Percentiles rank a stretch among this genome's conserved stretches.
phyloP scores from a whole-genome alignment of 35 echinoderm and acorn worm genomes.

The Apostichopus parvimensis region DNA sequence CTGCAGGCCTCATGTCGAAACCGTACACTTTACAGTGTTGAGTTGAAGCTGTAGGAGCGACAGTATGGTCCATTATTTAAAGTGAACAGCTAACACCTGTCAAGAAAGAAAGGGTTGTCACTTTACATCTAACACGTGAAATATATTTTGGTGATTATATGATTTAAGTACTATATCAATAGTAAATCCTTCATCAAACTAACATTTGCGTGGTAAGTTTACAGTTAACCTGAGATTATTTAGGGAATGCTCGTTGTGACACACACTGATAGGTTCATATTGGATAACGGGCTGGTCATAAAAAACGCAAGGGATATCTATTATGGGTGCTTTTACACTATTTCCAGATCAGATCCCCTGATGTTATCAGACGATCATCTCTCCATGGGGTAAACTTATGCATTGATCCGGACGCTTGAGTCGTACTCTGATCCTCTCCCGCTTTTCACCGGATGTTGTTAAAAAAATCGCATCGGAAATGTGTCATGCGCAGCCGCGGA shows the following conservation, averaged over 20 bases:
- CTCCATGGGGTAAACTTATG: too few relatives aligned
- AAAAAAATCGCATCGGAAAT: too few relatives aligned
- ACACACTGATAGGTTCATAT: too few relatives aligned
- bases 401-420: background rate
- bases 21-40: slow-evolving; percentile 38
- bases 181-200: too few relatives aligned
- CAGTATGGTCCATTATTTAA: slow-evolving; percentile 24
- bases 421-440: background rate
- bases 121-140: background rate
- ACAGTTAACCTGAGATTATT: too few relatives aligned
- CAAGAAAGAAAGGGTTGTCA: background rate
- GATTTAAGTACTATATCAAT: too few relatives aligned
- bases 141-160: background rate
- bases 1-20: slow-evolving; percentile 27
- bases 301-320: background rate
- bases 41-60: slow-evolving; percentile 7
- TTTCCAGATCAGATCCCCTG: too few relatives aligned
- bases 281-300: background rate
- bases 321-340: too few relatives aligned
- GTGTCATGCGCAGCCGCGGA: too few relatives aligned
- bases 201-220: too few relatives aligned
- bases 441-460: background rate
- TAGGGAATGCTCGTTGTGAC: too few relatives aligned
- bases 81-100: slow-evolving; percentile 33
- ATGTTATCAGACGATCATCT: too few relatives aligned